Base-by-base conservation (phyloP, 2,888 invertebrate genomes). In the Conchocele bisecta region DNA sequence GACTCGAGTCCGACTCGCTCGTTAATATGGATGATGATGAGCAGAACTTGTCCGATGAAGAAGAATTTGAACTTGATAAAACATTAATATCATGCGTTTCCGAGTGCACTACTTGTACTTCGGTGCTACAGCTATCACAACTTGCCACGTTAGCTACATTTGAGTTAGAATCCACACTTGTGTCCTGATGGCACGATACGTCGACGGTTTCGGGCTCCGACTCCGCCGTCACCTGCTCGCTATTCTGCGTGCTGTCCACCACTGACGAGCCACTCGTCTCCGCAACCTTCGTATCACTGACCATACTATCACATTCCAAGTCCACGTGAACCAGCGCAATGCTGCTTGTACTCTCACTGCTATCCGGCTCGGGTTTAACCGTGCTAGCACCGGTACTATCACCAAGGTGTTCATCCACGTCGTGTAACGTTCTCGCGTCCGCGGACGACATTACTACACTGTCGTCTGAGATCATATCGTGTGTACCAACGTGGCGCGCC, bases 71-170 rank as follows among this genome's bases (percentile, higher is more conserved):
- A 51, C 51, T 51, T n/a, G 51, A 51, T 31, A 35, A 51, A 22
- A 51, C 31, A 20, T 44, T 41, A 13, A 17, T 57, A 28, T 29
- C 29, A 20, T 41, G 41, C 20, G 48, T 50, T 13, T 31, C 33
- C 2, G 72, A 66, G 44, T 61, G n/a, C n/a, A n/a, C n/a, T n/a
- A n/a, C 63, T 56, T 46, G 28, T 56, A 42, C 50, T 39, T 73
- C 76, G 56, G 72, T 72, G 57, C 56, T 72, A 66, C 72, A 76
- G 67, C 76, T 76, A 70, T 76, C 76, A 73, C 76, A 76, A 51
- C 35, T 51, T 7, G 51, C 31, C 31, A 33, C 51, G 11, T 15
- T 9, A 51, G 51, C 51, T 31, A 51, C 51, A 51, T 51, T 51
- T 51, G n/a, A n/a, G n/a, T n/a, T n/a, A n/a, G n/a, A n/a, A n/a